Percentiles rank a stretch among this genome's conserved stretches.
Conservation (phyloP, 2,797 vertebrate species). For the Botia almorhae region DNA sequence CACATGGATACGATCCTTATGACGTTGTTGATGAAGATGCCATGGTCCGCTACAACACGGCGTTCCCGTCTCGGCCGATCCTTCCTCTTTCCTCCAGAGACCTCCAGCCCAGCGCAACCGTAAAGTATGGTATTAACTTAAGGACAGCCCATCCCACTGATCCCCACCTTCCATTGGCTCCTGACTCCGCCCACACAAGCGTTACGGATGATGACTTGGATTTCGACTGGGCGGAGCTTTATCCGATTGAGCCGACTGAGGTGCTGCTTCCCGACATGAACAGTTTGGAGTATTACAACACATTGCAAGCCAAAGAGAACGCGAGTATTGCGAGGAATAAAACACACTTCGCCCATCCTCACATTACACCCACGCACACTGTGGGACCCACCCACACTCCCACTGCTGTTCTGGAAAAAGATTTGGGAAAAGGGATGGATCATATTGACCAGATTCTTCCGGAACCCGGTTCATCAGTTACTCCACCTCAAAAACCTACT, state of each 20-base stretch:
- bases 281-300: slow-evolving; percentile 75
- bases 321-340: slow-evolving; percentile 50
- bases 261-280: slow-evolving; percentile 74
- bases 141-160: slow-evolving; percentile 57
- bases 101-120: slow-evolving; percentile 24
- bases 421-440: slow-evolving; percentile 42
- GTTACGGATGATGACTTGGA: slow-evolving; percentile 69
- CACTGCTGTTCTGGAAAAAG: background rate
- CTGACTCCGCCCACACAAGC: slow-evolving; percentile 58
- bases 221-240: slow-evolving; percentile 66
- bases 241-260: slow-evolving; percentile 66
- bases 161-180: slow-evolving; percentile 57
- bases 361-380: slow-evolving; percentile 57
- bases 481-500: slow-evolving; percentile 52
- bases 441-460: slow-evolving; percentile 49
- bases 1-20: slow-evolving; percentile 74
- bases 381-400: slow-evolving; percentile 40
- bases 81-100: slow-evolving; percentile 79
- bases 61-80: slow-evolving; percentile 82
- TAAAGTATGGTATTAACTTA: slow-evolving; percentile 44
- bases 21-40: slow-evolving; percentile 65
- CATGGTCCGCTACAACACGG: slow-evolving; percentile 78
- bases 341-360: slow-evolving; percentile 50
- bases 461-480: slow-evolving; percentile 58
- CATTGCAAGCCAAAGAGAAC: slow-evolving; percentile 66